These are phyloP conservation scores for Cetoscarus ocellatus DNA, from an alignment of 2,797 vertebrate genomes.

Conservation along the genomic window DNA sequence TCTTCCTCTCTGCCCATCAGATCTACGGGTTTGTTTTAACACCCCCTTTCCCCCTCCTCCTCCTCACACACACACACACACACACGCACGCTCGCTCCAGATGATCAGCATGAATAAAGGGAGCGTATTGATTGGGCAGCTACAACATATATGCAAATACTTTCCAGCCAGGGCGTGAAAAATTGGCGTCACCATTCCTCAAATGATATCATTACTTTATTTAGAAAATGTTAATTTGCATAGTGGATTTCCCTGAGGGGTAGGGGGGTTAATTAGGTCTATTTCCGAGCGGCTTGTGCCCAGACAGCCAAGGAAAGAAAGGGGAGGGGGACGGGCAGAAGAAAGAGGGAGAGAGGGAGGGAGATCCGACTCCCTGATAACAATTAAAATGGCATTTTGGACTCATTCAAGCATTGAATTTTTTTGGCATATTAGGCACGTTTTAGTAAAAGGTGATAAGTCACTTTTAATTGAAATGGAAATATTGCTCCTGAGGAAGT, in stretches of 20 bases:
- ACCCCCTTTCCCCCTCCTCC: not conserved
- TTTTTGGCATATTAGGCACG: slow-evolving; percentile 94
- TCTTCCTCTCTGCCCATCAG: slow-evolving; percentile 56
- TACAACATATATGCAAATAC: slow-evolving; percentile 90
- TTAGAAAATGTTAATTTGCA: slow-evolving; percentile 99
- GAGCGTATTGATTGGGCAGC: slow-evolving; percentile 75
- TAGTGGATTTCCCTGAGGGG: slow-evolving; percentile 96
- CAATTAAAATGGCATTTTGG: slow-evolving; percentile 94
- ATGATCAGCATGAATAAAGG: slow-evolving; percentile 87
- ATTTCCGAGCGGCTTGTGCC: slow-evolving; percentile 94
- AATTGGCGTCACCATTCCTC: slow-evolving; percentile 98
- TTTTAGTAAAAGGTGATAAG: slow-evolving; percentile 98
- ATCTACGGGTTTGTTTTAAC: slow-evolving; percentile 55
- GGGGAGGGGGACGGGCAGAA: slow-evolving; percentile 26
- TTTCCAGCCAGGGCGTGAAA: slow-evolving; percentile 76
- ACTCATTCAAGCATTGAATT: slow-evolving; percentile 93
- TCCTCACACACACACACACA: not conserved
- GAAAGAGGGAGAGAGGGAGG: slow-evolving; percentile 23
- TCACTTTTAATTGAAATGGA: slow-evolving; percentile 99
- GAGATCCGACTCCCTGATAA: slow-evolving; percentile 85
- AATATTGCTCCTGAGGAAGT: slow-evolving; percentile 96
- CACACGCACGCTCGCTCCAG: slow-evolving; percentile 60
- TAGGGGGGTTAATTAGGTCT: slow-evolving; percentile 98
- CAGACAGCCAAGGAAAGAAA: slow-evolving; percentile 80
- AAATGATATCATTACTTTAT: slow-evolving; percentile 99